Base-by-base conservation (phyloP, 2,797 vertebrate species). In the Alosa sapidissima region DNA sequence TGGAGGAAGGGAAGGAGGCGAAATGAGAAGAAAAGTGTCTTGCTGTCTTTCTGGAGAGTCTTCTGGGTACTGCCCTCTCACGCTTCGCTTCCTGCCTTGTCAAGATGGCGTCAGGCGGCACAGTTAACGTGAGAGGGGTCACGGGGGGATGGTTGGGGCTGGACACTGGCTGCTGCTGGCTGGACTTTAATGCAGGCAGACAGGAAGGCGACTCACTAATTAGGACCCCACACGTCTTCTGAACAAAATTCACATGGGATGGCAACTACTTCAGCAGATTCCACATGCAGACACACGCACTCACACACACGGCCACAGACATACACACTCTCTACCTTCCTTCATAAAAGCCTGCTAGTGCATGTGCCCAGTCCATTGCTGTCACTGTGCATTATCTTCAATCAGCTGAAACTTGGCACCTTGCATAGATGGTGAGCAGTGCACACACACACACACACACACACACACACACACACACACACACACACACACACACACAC, bases 141-240 rank as follows among this genome's bases (percentile, higher is more conserved):
- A 82, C 62, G 54, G 60, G 28, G 72, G 52, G 47, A n/a, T 28
- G 65, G 62, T 52, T 28, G 1, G n/a, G 11, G 24, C 65, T 78
- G 41, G 36, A 60, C 21, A 7, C 58, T 60, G 1, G 58, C 5
- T 60, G 21, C 58, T 78, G 72, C 72, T 47, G 84, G 82, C 84
- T 87, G 78, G 82, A 84, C 85, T 83, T 86, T 86, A 86, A 87
- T 60, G 45, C 62, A 55, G 51, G 47, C 36, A 52, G 83, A 81
- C 83, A 83, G 82, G 47, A 84, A 84, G 72, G 84, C 14, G 45
- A 62, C 84, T 87, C 81, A 36, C 81, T 85, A 87, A 84, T 86
- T 75, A 87, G 85, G 81, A 81, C 82, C 78, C 81, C 75, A 54
- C 9, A 14, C 51, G 52, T 82, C 51, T 68, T 82, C 47, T 55